Percentiles rank a stretch among this genome's conserved stretches.
phyloP scores from a whole-genome alignment of 2,797 vertebrate species.

The Rhadinocentrus ornatus region DNA sequence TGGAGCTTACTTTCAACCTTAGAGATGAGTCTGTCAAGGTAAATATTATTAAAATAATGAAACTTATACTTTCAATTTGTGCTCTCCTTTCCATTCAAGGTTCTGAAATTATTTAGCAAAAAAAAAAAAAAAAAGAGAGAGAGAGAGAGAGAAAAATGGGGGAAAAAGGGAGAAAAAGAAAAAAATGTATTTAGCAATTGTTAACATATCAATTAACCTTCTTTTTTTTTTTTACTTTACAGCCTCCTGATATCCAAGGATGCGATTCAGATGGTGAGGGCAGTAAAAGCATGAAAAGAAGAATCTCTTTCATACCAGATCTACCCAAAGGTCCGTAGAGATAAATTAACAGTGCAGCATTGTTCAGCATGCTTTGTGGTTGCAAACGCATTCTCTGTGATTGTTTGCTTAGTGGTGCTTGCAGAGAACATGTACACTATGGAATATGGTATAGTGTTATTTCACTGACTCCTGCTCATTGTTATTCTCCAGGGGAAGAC shows the following conservation, averaged over 20 bases:
- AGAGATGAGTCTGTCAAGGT: slow-evolving; percentile 92
- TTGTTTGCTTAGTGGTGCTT: slow-evolving; percentile 39
- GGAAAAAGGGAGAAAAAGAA: too few relatives aligned
- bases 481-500: slow-evolving; percentile 71
- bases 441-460: slow-evolving; percentile 54
- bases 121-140: too few relatives aligned
- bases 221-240: slow-evolving; percentile 42
- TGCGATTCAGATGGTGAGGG: slow-evolving; percentile 87
- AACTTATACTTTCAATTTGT: neutral
- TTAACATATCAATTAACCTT: neutral
- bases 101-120: neutral
- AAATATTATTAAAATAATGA: slow-evolving; percentile 18
- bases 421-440: slow-evolving; percentile 23
- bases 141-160: too few relatives aligned
- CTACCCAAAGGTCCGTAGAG: slow-evolving; percentile 86
- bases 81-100: neutral
- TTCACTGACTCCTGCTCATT: slow-evolving; percentile 67
- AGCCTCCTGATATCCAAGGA: slow-evolving; percentile 82
- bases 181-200: neutral
- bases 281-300: slow-evolving; percentile 86
- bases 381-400: slow-evolving; percentile 47
- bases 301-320: slow-evolving; percentile 93
- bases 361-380: slow-evolving; percentile 10
- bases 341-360: neutral
- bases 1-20: slow-evolving; percentile 97